phyloP scores from a whole-genome alignment of 2,797 vertebrate genomes.

The Myotis pilosus region DNA sequence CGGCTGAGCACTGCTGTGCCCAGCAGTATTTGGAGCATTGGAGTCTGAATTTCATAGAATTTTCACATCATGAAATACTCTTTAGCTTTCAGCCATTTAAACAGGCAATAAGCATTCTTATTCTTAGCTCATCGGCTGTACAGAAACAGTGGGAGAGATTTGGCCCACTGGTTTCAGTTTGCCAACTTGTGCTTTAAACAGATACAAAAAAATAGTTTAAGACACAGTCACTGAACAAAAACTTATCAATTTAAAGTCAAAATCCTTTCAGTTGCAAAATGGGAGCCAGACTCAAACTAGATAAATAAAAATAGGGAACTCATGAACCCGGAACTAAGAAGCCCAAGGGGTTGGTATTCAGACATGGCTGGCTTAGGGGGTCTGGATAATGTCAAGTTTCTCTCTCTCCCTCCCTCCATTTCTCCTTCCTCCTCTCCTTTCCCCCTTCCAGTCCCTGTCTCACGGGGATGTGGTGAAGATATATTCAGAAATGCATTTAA shows the following conservation, averaged over 20 bases:
- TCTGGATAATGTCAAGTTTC: too few relatives aligned
- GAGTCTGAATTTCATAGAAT: neutral
- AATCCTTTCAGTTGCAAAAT: neutral
- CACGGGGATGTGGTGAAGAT: rapidly evolving
- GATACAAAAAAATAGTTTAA: neutral
- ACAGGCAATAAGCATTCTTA: neutral
- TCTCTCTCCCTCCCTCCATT: neutral
- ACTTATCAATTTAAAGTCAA: neutral
- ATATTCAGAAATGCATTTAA: rapidly evolving
- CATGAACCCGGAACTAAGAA: neutral
- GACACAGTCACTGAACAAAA: neutral
- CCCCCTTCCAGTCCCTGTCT: rapidly evolving
- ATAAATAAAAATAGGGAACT: neutral
- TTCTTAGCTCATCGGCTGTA: neutral
- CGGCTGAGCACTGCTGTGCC: rapidly evolving
- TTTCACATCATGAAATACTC: neutral
- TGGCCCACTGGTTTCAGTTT: neutral
- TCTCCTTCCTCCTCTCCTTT: neutral
- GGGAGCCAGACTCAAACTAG: neutral
- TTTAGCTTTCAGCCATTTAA: neutral
- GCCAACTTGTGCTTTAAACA: neutral
- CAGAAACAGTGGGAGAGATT: neutral
- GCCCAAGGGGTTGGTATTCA: neutral
- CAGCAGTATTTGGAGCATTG: neutral
- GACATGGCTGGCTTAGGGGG: too few relatives aligned